phyloP scores from a whole-genome alignment of 2,113 vertebrate genomes.

The Saimiri boliviensis region DNA sequence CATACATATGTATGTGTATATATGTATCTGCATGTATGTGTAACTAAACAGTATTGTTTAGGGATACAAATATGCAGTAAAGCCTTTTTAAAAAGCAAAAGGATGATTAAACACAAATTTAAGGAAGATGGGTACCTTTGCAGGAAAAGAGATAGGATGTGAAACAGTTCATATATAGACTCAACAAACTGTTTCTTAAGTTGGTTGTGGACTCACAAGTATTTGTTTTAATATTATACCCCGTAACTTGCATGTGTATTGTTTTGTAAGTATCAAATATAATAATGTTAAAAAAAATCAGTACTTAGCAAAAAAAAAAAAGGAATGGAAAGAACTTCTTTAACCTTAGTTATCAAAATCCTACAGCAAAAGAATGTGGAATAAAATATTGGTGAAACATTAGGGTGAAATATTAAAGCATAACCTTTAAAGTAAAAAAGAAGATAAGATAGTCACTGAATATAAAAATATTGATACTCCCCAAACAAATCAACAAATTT shows the following conservation, averaged over 20 bases:
- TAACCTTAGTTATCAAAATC: background rate
- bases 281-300: background rate
- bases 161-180: background rate
- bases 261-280: background rate
- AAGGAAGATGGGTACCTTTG: background rate
- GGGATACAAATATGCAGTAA: background rate
- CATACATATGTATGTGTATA: background rate
- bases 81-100: background rate
- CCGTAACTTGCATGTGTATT: background rate
- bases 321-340: background rate
- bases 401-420: background rate
- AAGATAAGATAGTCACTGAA: background rate
- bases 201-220: background rate
- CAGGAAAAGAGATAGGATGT: background rate
- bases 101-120: background rate
- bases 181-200: background rate
- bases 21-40: background rate
- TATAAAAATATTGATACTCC: background rate
- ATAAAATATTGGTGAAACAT: background rate
- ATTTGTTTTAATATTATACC: background rate
- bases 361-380: background rate
- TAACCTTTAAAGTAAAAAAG: background rate
- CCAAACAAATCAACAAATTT: background rate
- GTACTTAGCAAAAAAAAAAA: background rate
- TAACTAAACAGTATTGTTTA: background rate